Conservation (phyloP, 2,888 invertebrate genomes). For the Aricia artaxerxes region DNA sequence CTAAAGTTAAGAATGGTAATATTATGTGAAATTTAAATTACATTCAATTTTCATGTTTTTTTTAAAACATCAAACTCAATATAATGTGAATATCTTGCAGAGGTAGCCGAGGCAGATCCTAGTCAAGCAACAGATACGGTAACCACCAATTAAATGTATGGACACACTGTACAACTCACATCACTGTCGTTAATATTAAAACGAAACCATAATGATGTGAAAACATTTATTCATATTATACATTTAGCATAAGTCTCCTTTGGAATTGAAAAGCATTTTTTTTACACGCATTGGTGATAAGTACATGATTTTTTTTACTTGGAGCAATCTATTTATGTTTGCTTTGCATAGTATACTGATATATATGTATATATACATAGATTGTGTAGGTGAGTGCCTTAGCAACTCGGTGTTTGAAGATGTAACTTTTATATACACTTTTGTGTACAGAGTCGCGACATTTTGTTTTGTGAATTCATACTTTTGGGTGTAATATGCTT, state of each 20-base stretch:
- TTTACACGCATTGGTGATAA: constrained; percentile 70
- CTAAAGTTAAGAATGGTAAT: constrained; percentile 64
- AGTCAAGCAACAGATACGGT: constrained; percentile 58
- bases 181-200: constrained; percentile 56
- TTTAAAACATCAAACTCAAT: background rate
- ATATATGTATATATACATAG: constrained; percentile 62
- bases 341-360: constrained; percentile 59
- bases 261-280: constrained; percentile 71
- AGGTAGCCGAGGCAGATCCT: constrained; percentile 52
- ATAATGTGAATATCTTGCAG: constrained; percentile 45
- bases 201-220: constrained; percentile 69
- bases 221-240: constrained; percentile 75
- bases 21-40: background rate
- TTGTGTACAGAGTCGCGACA: constrained; percentile 26
- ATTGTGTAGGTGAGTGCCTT: constrained; percentile 76
- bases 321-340: constrained; percentile 51
- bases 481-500: constrained; percentile 44
- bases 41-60: background rate
- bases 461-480: constrained; percentile 51
- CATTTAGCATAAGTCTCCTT: constrained; percentile 70
- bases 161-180: constrained; percentile 46
- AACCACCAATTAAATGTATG: constrained; percentile 58
- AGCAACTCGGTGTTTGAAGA: constrained; percentile 75
- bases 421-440: constrained; percentile 50
- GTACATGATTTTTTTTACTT: constrained; percentile 54